Evolutionary conservation across 1,140 invertebrate genomes (phyloP).

Genomic region (Drosophila murphyi): DNA sequence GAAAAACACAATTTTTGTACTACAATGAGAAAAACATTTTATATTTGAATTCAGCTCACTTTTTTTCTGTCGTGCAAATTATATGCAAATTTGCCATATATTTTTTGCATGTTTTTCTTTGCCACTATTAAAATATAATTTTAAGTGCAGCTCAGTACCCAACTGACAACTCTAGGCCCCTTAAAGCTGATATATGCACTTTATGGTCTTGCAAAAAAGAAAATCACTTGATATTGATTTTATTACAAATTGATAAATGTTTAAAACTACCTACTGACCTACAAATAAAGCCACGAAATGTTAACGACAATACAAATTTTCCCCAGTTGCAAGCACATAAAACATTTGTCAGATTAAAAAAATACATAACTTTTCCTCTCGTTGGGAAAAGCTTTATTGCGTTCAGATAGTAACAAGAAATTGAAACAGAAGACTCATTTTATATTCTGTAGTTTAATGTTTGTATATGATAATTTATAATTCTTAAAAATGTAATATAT

Average conservation of each 20-base stretch:
- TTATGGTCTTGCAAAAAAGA: conserved; percentile 45
- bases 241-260: conserved; percentile 12
- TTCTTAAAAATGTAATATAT: neutral
- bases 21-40: conserved; percentile 7
- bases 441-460: no score
- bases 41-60: conserved; percentile 32
- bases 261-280: conserved; percentile 35
- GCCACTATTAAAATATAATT: conserved; percentile 47
- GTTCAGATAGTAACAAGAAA: no score
- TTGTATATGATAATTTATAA: no score
- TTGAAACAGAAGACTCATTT: no score
- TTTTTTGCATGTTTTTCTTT: conserved; percentile 23
- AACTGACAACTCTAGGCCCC: conserved; percentile 48
- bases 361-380: no score
- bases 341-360: no score
- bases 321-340: no score
- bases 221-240: neutral
- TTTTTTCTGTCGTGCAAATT: conserved; percentile 57
- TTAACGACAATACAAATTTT: conserved; percentile 1
- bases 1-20: neutral
- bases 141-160: conserved; percentile 63
- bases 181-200: conserved; percentile 54
- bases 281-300: neutral
- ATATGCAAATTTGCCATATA: conserved; percentile 56
- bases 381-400: no score